A percentile compares a stretch with the other conserved stretches of the same genome.
Conservation (phyloP, 2,113 vertebrate species). For the Mustelus asterias region DNA sequence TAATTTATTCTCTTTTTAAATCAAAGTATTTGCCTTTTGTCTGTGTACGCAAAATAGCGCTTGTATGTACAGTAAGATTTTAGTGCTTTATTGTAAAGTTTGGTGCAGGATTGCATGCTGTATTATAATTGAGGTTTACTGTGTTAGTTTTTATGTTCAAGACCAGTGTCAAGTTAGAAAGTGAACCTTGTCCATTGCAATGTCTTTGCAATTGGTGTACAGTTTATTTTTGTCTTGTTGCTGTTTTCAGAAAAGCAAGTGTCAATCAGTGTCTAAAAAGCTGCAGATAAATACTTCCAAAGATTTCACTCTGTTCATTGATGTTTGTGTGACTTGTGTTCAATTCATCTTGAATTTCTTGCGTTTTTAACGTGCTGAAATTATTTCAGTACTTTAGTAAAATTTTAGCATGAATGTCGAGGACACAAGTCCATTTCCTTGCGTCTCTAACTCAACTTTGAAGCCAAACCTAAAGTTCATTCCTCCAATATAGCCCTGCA, state of each 20-base stretch:
- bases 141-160: not conserved
- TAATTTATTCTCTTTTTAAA: conserved; percentile 16
- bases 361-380: not conserved
- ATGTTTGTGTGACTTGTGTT: not conserved
- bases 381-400: not conserved
- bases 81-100: not conserved
- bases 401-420: not conserved
- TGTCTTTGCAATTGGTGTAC: not conserved
- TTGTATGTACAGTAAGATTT: not conserved
- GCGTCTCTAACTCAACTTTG: not conserved
- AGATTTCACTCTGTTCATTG: not conserved
- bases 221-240: not conserved
- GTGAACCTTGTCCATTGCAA: not conserved
- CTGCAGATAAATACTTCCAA: not conserved
- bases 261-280: not conserved
- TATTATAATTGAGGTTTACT: conserved; percentile 25
- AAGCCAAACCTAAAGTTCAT: not conserved
- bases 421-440: not conserved
- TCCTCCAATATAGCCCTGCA: not conserved
- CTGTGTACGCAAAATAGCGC: not conserved
- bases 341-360: not conserved
- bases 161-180: not conserved
- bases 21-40: conserved; percentile 1
- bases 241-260: not conserved
- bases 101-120: not conserved